A percentile compares a stretch with the other conserved stretches of the same genome.
Conservation (phyloP, 2,888 invertebrate genomes). For the Andrena haemorrhoa region DNA sequence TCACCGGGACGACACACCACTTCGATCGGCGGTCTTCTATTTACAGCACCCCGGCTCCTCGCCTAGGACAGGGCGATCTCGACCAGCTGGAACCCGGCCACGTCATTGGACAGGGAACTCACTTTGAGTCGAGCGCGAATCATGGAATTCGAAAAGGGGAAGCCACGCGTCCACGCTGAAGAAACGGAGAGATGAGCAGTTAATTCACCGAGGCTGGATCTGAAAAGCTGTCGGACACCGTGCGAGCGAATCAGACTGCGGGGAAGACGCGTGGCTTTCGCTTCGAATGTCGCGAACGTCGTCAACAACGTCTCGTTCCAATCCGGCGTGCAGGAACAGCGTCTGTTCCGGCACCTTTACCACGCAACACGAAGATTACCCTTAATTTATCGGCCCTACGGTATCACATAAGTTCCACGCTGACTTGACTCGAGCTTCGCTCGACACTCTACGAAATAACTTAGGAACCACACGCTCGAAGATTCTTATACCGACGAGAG, state of each 20-base stretch:
- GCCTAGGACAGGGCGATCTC: constrained; percentile 26
- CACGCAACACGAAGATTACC: constrained; percentile 45
- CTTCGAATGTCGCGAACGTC: constrained; percentile 14
- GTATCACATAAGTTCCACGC: constrained; percentile 68
- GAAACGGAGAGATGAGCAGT: background rate
- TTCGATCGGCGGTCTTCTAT: constrained; percentile 48
- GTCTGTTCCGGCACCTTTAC: background rate
- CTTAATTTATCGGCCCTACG: constrained; percentile 56
- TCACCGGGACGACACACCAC: constrained; percentile 59
- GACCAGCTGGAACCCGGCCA: constrained; percentile 43
- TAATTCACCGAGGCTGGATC: background rate
- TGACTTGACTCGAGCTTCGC: constrained; percentile 58
- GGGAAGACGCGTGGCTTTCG: background rate
- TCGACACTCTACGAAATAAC: constrained; percentile 57
- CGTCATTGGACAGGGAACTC: constrained; percentile 49
- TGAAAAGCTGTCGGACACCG: background rate
- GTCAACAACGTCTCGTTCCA: constrained; percentile 15
- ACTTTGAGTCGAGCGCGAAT: constrained; percentile 45
- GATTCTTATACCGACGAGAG: constrained; percentile 64
- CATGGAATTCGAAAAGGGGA: constrained; percentile 22
- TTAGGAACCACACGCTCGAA: constrained; percentile 75
- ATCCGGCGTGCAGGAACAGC: background rate
- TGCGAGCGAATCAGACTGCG: background rate
- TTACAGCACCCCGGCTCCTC: constrained; percentile 41
- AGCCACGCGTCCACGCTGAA: background rate